phyloP scores from a whole-genome alignment of 1,140 invertebrate genomes.

The Helicoverpa zea region DNA sequence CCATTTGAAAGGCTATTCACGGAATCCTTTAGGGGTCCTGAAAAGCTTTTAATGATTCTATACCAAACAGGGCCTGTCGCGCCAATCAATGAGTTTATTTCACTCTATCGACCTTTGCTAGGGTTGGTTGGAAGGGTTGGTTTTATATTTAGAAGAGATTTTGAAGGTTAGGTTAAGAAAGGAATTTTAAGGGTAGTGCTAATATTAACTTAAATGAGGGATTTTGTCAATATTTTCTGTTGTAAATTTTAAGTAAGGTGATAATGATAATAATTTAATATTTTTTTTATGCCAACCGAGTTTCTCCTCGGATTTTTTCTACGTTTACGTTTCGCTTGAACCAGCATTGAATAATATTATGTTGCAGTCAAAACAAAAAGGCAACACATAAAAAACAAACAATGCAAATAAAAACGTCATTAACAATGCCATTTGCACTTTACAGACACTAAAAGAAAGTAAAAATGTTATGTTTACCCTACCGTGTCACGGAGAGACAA shows the following conservation, averaged over 20 bases:
- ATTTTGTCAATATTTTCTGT: too few species aligned
- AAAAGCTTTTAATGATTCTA: constrained; percentile 49
- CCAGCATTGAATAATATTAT: too few species aligned
- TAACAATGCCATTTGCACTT: constrained; percentile 34
- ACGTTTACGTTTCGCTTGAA: too few species aligned
- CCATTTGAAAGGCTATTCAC: constrained; percentile 43
- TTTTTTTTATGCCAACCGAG: too few species aligned
- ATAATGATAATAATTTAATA: too few species aligned
- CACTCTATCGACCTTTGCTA: constrained; percentile 5
- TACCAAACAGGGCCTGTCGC: constrained; percentile 32
- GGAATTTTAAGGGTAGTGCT: too few species aligned
- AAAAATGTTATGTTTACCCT: constrained; percentile 43
- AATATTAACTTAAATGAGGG: too few species aligned
- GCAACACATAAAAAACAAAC: constrained; percentile 1
- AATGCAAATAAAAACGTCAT: constrained; percentile 12
- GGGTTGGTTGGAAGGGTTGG: constrained; percentile 4
- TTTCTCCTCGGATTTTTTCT: too few species aligned
- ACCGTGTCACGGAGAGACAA: constrained; percentile 25
- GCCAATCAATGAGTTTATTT: constrained; percentile 41
- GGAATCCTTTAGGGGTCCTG: constrained; percentile 39
- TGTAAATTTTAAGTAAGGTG: too few species aligned
- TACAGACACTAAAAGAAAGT: constrained; percentile 31
- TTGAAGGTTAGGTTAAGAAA: neutral
- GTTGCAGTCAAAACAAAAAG: neutral
- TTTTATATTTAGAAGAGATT: neutral